Conservation (phyloP, 2,113 vertebrate genomes). For the Pycnonotus jocosus region DNA sequence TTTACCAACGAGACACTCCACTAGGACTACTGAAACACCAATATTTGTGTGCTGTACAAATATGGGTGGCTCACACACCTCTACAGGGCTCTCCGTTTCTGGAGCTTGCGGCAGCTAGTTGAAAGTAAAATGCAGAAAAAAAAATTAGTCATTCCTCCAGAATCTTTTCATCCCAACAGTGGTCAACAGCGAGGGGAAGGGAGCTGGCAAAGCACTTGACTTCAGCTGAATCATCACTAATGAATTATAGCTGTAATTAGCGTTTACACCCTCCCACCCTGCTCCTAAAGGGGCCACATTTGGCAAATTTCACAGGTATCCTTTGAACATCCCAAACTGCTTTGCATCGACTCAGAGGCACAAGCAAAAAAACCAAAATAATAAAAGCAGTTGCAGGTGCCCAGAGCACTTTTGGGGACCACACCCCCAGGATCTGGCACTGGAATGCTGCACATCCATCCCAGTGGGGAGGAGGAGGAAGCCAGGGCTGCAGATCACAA, state of each 20-base stretch:
- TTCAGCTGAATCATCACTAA: constrained; percentile 12
- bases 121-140: constrained; percentile 76
- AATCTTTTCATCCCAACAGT: constrained; percentile 7
- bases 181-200: constrained; percentile 40
- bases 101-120: constrained; percentile 87
- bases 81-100: constrained; percentile 82
- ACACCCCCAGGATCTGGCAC: background rate
- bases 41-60: constrained; percentile 68
- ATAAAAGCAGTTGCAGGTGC: background rate
- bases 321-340: background rate
- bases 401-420: background rate
- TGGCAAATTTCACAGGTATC: background rate
- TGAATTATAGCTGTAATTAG: background rate
- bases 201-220: constrained; percentile 4
- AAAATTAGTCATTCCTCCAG: constrained; percentile 56
- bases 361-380: background rate
- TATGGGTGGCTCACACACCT: constrained; percentile 86
- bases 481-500: background rate
- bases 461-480: background rate
- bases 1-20: constrained; percentile 46
- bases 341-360: background rate
- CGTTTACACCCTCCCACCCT: background rate
- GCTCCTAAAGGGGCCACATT: background rate
- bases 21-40: constrained; percentile 56
- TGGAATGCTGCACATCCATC: background rate